Percentiles rank a stretch among this genome's conserved stretches.
Evolutionary conservation across 2,888 invertebrate species (phyloP).

Genomic region (Erannis defoliaria): DNA sequence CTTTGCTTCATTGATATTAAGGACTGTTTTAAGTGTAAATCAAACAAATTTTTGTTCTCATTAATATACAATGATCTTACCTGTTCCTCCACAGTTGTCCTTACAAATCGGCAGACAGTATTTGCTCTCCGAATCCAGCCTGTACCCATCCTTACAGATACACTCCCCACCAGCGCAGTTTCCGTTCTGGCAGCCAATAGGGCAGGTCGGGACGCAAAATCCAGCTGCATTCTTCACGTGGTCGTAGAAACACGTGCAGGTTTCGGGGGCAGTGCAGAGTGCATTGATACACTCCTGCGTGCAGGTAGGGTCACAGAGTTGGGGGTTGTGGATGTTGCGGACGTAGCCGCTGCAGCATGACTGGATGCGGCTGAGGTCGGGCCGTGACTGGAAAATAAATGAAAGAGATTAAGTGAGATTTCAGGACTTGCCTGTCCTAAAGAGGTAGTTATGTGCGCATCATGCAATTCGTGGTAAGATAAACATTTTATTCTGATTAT

Average conservation of each 20-base stretch:
- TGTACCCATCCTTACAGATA: conserved; percentile 87
- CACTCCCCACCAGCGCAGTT: conserved; percentile 88
- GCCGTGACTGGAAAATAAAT: conserved; percentile 77
- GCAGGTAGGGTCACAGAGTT: conserved; percentile 88
- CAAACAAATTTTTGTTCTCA: not conserved
- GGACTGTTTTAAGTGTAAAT: not conserved
- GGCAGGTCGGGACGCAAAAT: conserved; percentile 89
- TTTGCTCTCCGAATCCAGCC: conserved; percentile 83
- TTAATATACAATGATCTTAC: conserved; percentile 51
- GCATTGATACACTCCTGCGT: conserved; percentile 88
- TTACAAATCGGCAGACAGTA: conserved; percentile 88
- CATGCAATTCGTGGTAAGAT: no score
- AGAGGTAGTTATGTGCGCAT: no score
- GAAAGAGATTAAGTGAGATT: not conserved
- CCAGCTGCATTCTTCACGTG: conserved; percentile 84
- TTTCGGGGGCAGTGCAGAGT: conserved; percentile 88
- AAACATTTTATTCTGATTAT: no score
- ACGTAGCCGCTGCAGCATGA: conserved; percentile 91
- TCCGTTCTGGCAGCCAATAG: conserved; percentile 89
- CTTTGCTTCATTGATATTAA: no score
- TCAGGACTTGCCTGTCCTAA: no score
- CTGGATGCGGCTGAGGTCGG: conserved; percentile 88
- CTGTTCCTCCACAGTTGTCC: conserved; percentile 80
- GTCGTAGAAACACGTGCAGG: conserved; percentile 88
- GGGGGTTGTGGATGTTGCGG: conserved; percentile 85